Conservation (phyloP, 2,888 invertebrate species). For the Kryphioiulus occultus region DNA sequence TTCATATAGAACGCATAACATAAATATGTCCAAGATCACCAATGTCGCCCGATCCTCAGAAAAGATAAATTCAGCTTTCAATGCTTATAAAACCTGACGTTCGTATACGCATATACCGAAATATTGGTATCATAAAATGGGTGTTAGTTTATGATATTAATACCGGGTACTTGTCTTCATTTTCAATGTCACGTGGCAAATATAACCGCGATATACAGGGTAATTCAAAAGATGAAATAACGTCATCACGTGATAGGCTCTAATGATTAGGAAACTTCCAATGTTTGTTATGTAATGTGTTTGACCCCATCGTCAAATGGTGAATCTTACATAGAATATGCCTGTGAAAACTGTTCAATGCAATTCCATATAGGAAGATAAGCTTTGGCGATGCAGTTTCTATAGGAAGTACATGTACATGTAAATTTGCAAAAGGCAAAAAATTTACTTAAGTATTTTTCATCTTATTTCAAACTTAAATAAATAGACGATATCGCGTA, state of each 20-base stretch:
- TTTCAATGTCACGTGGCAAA: not conserved
- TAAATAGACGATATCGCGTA: no score
- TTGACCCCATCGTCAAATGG: no score
- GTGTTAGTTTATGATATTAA: not conserved
- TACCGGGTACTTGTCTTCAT: not conserved
- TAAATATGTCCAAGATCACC: not conserved
- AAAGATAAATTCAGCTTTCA: not conserved
- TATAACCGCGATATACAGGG: not conserved
- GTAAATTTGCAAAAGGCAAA: no score
- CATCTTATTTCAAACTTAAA: no score
- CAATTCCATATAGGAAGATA: no score
- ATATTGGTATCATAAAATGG: slow-evolving; percentile 23
- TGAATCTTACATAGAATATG: no score
- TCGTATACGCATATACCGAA: not conserved
- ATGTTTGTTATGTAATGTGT: not conserved
- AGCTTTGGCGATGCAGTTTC: no score
- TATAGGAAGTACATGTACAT: no score
- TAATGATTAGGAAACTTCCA: not conserved
- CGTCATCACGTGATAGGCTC: not conserved
- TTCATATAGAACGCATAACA: not conserved
- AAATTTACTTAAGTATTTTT: no score
- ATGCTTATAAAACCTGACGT: not conserved
- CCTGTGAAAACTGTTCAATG: no score
- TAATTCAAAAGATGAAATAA: not conserved
- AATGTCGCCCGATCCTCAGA: not conserved